Evolutionary conservation across 1,140 invertebrate genomes (phyloP).

Genomic region (Ectropis grisescens): DNA sequence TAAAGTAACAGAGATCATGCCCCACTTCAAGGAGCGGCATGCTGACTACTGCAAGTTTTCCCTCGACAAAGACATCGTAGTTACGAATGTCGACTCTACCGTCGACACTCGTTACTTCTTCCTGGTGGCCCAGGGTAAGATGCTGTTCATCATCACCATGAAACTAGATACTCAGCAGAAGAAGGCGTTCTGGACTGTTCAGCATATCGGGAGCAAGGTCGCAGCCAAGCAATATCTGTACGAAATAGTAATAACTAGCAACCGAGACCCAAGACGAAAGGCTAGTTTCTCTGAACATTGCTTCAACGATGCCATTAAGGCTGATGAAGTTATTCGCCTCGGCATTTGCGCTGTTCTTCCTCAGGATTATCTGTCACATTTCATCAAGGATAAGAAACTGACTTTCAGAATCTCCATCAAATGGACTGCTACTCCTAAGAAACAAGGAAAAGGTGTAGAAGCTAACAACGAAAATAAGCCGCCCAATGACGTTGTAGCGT

Average conservation of each 20-base stretch:
- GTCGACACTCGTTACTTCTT: conserved; percentile 40
- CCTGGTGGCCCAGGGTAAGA: conserved; percentile 43
- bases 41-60: conserved; percentile 27
- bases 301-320: conserved; percentile 37
- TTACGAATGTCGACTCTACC: conserved; percentile 32
- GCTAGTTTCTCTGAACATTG: conserved; percentile 42
- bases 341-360: conserved; percentile 43
- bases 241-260: conserved; percentile 56
- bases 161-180: conserved; percentile 53
- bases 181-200: conserved; percentile 57
- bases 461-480: conserved; percentile 8
- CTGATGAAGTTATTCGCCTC: conserved; percentile 36
- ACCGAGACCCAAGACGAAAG: conserved; percentile 29
- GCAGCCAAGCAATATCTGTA: conserved; percentile 52
- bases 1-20: conserved; percentile 28
- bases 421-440: conserved; percentile 10
- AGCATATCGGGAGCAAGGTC: conserved; percentile 56
- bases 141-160: conserved; percentile 54
- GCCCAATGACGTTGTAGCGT: no score
- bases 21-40: conserved; percentile 53
- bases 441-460: conserved; percentile 10
- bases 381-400: conserved; percentile 33
- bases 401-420: conserved; percentile 36
- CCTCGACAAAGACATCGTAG: conserved; percentile 29
- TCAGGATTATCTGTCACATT: conserved; percentile 27